Conservation (phyloP, 2,888 invertebrate genomes). For the Punctoribates punctum region DNA sequence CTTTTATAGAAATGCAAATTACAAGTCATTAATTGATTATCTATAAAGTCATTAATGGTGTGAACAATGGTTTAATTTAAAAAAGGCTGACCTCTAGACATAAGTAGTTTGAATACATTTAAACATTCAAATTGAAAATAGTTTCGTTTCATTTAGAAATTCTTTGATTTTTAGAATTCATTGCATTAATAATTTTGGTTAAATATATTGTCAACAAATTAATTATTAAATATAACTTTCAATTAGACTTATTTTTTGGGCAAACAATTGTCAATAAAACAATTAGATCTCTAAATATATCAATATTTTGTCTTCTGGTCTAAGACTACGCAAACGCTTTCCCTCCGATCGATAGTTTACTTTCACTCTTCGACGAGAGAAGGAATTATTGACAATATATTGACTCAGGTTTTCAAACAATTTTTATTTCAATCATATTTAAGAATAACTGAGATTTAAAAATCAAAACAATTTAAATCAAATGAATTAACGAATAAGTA, state of each 20-base stretch:
- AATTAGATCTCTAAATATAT: neutral
- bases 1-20: neutral
- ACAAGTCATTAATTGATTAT: neutral
- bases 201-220: neutral
- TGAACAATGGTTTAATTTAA: neutral
- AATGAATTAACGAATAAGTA: neutral
- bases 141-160: slow-evolving; percentile 18
- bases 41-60: neutral
- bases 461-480: neutral
- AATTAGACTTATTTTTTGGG: neutral
- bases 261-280: neutral
- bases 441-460: neutral
- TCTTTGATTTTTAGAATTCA: neutral
- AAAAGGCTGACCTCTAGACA: slow-evolving; percentile 19
- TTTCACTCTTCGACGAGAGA: neutral
- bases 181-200: neutral
- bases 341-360: neutral
- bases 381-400: neutral
- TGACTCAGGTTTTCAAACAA: neutral
- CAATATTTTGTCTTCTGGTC: neutral
- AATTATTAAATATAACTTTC: neutral
- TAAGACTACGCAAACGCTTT: neutral
- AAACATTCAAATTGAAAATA: neutral
- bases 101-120: slow-evolving; percentile 28
- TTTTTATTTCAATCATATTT: neutral